Base-by-base conservation (phyloP, 2,888 invertebrate genomes). In the Electrophaes corylata region DNA sequence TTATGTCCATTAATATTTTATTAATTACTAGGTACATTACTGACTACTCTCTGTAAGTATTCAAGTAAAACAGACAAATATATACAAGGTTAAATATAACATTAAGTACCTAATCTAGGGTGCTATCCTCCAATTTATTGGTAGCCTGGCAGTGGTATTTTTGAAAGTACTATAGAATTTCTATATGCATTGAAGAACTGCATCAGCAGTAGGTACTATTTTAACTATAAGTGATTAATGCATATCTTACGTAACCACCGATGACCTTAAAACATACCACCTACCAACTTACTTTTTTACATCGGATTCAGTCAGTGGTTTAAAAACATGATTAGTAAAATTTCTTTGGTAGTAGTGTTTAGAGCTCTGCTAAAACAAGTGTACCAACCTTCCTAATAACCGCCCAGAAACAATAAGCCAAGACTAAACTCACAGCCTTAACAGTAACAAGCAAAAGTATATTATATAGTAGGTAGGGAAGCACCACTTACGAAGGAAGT, bases 271-370 rank as follows among this genome's bases (percentile, higher is more conserved):
- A 23, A 23, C 23, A 4, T 6, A 6, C 5, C 6, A 23, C 23
- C 6, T 23, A 23, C 23, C 6, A 23, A 5, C 6, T 23, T 23
- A 5, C 6, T 23, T 23, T 23, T 5, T 23, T 23, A 23, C 23
- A 4, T 23, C 10, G 10, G 6, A 26, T 29, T 29, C 26, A 29
- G 26, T 29, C 26, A 10, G 10, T 29, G 26, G 10, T 29, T 26
- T 29, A 29, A 1, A 63, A 6, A 18, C 29, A 41, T 20, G 19
- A 33, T 16, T 26, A 19, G 20, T 6, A 40, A 20, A 18, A 50
- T 41, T 18, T 55, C 52, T 52, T 58, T 52, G 39, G 50, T 47
- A 48, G 26, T 62, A 65, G 33, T 41, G 33, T 35, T 23, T 41
- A 31, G 12, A 4, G 31, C n/a, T 33, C 12, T 4, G 20, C n/a